A percentile compares a stretch with the other conserved stretches of the same genome.
Evolutionary conservation across 1,140 invertebrate genomes (phyloP).

Genomic region (Drosophila tristis): DNA sequence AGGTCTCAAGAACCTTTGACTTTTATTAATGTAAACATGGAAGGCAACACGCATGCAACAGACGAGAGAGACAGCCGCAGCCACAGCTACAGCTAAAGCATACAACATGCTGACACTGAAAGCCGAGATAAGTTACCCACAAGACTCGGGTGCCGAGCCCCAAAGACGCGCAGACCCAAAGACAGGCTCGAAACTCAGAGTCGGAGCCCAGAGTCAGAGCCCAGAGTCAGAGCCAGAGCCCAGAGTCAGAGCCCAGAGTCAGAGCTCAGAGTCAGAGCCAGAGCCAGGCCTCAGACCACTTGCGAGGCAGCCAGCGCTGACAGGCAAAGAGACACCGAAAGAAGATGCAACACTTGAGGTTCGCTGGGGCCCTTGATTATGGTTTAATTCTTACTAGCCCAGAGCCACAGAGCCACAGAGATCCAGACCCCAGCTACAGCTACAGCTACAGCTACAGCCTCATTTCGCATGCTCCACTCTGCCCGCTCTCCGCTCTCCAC

Average conservation of each 20-base stretch:
- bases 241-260: not conserved
- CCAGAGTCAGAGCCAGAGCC: no score
- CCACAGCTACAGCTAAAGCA: conserved; percentile 29
- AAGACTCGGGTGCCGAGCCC: conserved; percentile 14
- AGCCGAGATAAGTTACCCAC: conserved; percentile 68
- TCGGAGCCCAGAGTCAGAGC: no score
- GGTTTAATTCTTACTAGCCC: conserved; percentile 19
- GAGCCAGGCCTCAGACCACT: conserved; percentile 18
- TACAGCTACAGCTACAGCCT: no score
- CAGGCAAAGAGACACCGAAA: conserved; percentile 50
- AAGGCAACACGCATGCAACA: conserved; percentile 75
- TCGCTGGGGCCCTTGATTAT: conserved; percentile 54
- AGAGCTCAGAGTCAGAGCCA: not conserved
- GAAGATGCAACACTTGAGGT: conserved; percentile 73
- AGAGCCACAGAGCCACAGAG: no score
- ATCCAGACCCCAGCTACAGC: no score
- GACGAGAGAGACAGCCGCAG: conserved; percentile 41
- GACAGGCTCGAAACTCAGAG: no score
- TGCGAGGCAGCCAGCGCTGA: conserved; percentile 39
- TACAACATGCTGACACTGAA: conserved; percentile 63
- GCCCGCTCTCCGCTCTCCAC: not conserved
- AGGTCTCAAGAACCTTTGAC: conserved; percentile 80
- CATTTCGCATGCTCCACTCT: no score
- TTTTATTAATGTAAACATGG: conserved; percentile 83
- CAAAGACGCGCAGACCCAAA: conserved; percentile 13